Conservation (phyloP, 2,797 vertebrate species). For the Syngnathus acus region DNA sequence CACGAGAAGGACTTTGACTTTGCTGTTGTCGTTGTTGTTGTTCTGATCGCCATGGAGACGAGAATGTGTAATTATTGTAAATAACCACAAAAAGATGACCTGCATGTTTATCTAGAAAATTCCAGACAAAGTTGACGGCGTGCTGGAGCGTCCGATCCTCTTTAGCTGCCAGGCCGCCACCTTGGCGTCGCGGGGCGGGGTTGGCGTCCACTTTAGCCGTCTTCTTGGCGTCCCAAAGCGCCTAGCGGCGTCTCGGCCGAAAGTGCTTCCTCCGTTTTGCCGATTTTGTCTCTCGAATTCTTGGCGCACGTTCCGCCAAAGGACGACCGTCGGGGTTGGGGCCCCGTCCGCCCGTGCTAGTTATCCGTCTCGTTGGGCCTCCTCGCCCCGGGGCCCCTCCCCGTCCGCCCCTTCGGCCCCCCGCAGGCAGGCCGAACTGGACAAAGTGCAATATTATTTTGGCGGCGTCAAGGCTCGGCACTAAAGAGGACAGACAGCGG, state of each 20-base stretch:
- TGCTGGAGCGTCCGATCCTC: constrained; percentile 30
- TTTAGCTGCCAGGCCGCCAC: constrained; percentile 1
- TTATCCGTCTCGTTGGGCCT: neutral
- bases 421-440: constrained; percentile 4
- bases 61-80: constrained; percentile 80
- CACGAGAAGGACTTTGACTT: constrained; percentile 36
- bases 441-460: constrained; percentile 9
- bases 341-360: neutral
- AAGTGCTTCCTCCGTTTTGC: constrained; percentile 75
- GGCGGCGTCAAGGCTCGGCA: neutral
- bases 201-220: constrained; percentile 16
- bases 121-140: constrained; percentile 70
- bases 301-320: neutral
- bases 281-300: neutral
- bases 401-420: neutral
- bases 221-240: constrained; percentile 3
- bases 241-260: constrained; percentile 63
- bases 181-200: constrained; percentile 22
- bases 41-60: constrained; percentile 37
- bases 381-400: neutral
- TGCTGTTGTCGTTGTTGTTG: constrained; percentile 32
- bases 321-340: neutral
- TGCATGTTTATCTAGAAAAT: constrained; percentile 82
- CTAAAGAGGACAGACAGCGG: constrained; percentile 13
- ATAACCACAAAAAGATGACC: constrained; percentile 77